Evolutionary conservation across 2,888 invertebrate genomes (phyloP).

Genomic region (Craniophora ligustri): DNA sequence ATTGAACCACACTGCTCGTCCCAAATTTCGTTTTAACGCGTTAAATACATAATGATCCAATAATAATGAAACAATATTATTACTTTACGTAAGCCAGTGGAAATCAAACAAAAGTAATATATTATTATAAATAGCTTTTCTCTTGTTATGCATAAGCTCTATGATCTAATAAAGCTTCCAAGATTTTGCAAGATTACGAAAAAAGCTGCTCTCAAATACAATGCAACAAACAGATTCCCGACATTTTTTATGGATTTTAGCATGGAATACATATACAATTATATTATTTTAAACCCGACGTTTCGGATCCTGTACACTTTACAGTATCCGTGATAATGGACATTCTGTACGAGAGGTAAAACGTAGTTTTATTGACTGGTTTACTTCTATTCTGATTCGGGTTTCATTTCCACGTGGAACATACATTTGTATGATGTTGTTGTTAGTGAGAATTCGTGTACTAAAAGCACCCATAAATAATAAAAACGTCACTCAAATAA

Average conservation of each 20-base stretch:
- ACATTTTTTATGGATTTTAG: not conserved
- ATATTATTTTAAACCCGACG: no score
- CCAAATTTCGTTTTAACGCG: not conserved
- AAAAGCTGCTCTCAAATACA: not conserved
- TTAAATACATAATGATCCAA: not conserved
- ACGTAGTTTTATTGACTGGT: no score
- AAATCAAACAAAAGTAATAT: slow-evolving; percentile 25
- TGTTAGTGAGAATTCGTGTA: no score
- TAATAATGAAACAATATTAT: slow-evolving; percentile 13
- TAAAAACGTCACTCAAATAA: no score
- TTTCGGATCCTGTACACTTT: no score
- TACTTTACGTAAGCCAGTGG: slow-evolving; percentile 13
- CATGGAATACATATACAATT: no score
- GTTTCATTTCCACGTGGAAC: no score
- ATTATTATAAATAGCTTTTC: slow-evolving; percentile 14
- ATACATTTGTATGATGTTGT: no score
- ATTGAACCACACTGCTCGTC: slow-evolving; percentile 6
- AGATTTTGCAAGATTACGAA: slow-evolving; percentile 17
- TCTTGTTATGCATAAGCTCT: slow-evolving; percentile 1
- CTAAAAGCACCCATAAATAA: no score
- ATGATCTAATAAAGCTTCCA: slow-evolving; percentile 20
- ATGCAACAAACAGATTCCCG: not conserved
- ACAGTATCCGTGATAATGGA: no score
- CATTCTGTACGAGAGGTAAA: no score
- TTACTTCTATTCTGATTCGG: no score